Conservation (phyloP, 2,797 vertebrate species). For the Acropternis orthonyx region DNA sequence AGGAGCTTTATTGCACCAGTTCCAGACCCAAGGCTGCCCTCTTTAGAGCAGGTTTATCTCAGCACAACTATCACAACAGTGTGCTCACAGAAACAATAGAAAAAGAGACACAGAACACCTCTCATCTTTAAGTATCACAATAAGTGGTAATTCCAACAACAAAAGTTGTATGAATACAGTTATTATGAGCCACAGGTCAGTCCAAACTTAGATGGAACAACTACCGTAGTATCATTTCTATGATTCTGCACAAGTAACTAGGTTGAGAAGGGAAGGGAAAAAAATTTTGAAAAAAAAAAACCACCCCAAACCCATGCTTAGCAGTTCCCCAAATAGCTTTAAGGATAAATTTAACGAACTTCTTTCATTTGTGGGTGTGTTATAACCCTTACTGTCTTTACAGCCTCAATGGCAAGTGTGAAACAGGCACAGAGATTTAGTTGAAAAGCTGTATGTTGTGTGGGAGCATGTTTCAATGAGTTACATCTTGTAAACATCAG, state of each 20-base stretch:
- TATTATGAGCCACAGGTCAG: background rate
- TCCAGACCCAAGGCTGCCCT: background rate
- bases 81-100: background rate
- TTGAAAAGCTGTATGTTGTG: background rate
- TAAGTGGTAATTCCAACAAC: background rate
- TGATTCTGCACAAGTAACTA: background rate
- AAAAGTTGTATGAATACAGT: background rate
- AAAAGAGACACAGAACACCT: background rate
- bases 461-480: background rate
- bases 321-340: background rate
- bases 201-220: background rate
- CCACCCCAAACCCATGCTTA: background rate
- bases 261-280: accelerated
- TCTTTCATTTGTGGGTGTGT: background rate
- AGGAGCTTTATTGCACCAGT: background rate
- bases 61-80: background rate
- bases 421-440: background rate
- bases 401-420: background rate
- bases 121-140: background rate
- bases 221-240: background rate
- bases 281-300: background rate
- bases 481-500: background rate
- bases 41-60: background rate
- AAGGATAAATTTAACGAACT: background rate
- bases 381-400: background rate